phyloP scores from a whole-genome alignment of 2,797 vertebrate species.

The Rhodeus uyekii region DNA sequence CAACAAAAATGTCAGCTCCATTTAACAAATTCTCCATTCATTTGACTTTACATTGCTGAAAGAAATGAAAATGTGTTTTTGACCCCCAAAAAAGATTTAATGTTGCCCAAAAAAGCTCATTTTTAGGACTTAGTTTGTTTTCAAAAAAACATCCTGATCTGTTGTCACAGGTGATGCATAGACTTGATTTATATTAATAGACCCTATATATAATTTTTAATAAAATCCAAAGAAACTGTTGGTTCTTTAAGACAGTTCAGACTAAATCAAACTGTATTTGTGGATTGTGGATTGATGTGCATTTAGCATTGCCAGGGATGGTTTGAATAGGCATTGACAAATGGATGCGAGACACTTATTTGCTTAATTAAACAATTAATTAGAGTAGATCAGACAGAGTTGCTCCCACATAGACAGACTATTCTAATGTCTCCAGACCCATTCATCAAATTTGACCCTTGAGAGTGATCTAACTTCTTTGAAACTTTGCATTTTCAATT shows the following conservation, averaged over 20 bases:
- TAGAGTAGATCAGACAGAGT: background rate
- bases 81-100: background rate
- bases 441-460: background rate
- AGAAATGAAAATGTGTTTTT: background rate
- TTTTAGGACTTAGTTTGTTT: conserved; percentile 1
- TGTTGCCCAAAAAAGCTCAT: background rate
- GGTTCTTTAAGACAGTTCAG: background rate
- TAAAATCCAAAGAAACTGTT: background rate
- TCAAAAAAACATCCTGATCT: background rate
- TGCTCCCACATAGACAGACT: background rate
- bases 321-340: background rate
- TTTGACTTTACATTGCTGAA: background rate
- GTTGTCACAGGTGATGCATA: background rate
- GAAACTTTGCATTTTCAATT: background rate
- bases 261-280: background rate
- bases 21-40: background rate
- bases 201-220: background rate
- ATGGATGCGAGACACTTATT: background rate
- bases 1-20: background rate
- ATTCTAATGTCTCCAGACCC: conserved; percentile 4
- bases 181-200: background rate
- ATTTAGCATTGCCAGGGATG: background rate
- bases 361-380: conserved; percentile 38
- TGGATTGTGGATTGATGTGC: background rate
- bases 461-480: background rate